phyloP scores from a whole-genome alignment of 2,888 invertebrate genomes.

The Parapristionchus giblindavisi region DNA sequence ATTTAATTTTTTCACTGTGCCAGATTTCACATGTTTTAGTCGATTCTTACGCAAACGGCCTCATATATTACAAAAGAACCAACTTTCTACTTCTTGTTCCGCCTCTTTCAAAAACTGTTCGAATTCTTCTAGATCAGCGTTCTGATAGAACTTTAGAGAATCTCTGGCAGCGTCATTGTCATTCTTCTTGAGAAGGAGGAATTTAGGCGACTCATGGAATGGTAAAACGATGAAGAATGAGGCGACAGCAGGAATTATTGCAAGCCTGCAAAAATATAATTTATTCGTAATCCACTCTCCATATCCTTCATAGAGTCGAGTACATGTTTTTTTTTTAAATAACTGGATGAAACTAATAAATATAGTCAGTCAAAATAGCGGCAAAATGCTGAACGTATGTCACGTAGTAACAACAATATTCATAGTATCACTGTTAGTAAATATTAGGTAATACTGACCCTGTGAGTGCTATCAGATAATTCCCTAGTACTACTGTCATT shows the following conservation, averaged over 20 bases:
- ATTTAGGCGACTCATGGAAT: constrained; percentile 64
- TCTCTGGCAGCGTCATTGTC: constrained; percentile 51
- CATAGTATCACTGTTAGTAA: not conserved
- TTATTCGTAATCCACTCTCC: not conserved
- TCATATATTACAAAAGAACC: no score
- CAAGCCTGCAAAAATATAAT: constrained; percentile 44
- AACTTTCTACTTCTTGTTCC: no score
- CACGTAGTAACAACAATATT: not conserved
- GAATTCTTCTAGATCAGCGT: constrained; percentile 29
- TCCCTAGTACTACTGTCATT: constrained; percentile 59
- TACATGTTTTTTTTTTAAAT: not conserved
- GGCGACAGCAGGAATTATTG: constrained; percentile 53
- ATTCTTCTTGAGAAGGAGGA: constrained; percentile 54
- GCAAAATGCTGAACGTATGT: not conserved
- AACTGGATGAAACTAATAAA: not conserved
- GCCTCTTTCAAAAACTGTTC: constrained; percentile 13
- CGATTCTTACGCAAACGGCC: no score
- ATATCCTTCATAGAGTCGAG: not conserved
- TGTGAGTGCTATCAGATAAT: constrained; percentile 50
- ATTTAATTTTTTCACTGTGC: no score
- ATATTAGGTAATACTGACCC: constrained; percentile 42
- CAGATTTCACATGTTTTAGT: no score
- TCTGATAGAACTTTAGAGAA: constrained; percentile 59
- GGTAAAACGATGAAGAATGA: constrained; percentile 54
- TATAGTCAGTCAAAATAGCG: not conserved